Evolutionary conservation across 1,140 invertebrate species (phyloP).

Genomic region (Paraescarpia echinospica): DNA sequence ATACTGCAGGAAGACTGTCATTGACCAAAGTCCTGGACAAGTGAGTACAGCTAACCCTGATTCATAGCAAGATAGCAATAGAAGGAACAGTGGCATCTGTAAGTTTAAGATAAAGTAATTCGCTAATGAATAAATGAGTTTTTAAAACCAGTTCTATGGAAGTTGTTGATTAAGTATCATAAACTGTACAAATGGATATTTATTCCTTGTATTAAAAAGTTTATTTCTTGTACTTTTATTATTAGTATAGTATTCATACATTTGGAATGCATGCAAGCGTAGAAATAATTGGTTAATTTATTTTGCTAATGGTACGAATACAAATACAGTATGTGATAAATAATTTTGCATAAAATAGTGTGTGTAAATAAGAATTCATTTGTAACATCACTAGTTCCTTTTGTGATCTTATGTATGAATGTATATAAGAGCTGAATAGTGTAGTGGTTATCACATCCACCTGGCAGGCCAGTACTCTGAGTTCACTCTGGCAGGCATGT

Average conservation of each 20-base stretch:
- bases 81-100: background rate
- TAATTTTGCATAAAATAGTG: too few species aligned
- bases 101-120: too few species aligned
- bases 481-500: too few species aligned
- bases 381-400: background rate
- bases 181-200: background rate
- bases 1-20: background rate
- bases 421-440: too few species aligned
- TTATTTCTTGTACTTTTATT: background rate
- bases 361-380: too few species aligned
- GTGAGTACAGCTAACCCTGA: background rate
- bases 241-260: background rate
- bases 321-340: background rate
- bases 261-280: background rate
- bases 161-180: too few species aligned
- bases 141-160: background rate
- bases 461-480: too few species aligned
- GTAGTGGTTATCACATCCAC: too few species aligned
- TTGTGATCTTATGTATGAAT: background rate
- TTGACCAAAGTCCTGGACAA: conserved; percentile 13
- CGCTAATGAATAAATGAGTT: background rate
- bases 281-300: background rate
- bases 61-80: background rate
- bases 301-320: background rate
- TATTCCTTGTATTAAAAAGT: background rate